These are phyloP conservation scores for Amaurobius ferox DNA, from an alignment of 2,888 invertebrate species.

Conservation along the genomic window DNA sequence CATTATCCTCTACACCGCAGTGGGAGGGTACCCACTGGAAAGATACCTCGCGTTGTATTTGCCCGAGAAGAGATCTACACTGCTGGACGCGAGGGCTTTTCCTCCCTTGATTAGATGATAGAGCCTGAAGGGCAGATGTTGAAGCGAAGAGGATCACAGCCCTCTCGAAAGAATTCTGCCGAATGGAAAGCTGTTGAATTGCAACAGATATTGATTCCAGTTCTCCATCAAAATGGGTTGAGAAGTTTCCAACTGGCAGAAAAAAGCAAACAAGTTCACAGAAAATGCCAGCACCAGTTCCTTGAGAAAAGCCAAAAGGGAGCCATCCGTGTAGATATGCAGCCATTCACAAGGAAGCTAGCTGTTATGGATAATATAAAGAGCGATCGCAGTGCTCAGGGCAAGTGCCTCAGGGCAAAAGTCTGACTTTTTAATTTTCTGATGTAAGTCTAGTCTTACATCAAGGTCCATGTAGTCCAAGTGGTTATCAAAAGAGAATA, in stretches of 20 bases:
- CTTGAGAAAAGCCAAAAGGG: background rate
- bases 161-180: background rate
- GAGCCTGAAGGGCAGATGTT: background rate
- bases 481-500: conserved; percentile 9
- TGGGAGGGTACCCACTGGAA: conserved; percentile 2
- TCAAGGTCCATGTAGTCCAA: background rate
- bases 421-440: conserved; percentile 1
- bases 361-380: background rate
- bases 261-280: conserved; percentile 15
- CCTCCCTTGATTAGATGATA: background rate
- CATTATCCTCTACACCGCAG: background rate
- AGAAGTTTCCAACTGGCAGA: background rate
- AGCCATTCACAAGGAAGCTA: background rate
- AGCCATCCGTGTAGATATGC: background rate
- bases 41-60: background rate
- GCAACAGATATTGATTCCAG: background rate
- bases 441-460: conserved; percentile 9
- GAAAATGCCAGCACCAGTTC: background rate
- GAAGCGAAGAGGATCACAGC: conserved; percentile 19
- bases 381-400: conserved; percentile 9
- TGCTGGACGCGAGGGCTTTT: background rate
- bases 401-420: background rate
- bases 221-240: background rate
- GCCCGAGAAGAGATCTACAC: background rate
- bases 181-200: background rate